These are phyloP conservation scores for Caenorhabditis sp. DNA, from an alignment of 2,888 invertebrate species.

Conservation along the genomic window DNA sequence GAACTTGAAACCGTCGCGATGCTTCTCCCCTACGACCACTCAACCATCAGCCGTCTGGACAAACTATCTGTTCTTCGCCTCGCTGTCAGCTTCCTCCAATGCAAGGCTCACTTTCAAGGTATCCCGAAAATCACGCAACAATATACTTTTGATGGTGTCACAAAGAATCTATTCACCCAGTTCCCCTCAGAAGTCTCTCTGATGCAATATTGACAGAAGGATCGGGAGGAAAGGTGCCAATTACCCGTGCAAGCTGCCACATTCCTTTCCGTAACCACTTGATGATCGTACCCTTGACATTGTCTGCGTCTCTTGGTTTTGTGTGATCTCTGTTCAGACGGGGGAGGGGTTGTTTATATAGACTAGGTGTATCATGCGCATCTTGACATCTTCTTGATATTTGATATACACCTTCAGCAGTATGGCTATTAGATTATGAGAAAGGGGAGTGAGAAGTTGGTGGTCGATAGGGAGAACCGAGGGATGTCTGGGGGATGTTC, in stretches of 20 bases:
- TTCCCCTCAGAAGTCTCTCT: conserved; percentile 27
- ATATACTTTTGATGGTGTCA: conserved; percentile 24
- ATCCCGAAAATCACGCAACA: neutral
- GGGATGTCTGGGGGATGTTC: too few species aligned
- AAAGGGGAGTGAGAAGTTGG: conserved; percentile 1
- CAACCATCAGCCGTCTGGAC: conserved; percentile 92
- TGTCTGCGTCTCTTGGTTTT: conserved; percentile 35
- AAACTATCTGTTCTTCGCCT: conserved; percentile 97
- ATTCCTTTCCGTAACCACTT: conserved; percentile 44
- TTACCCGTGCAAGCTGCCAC: conserved; percentile 51
- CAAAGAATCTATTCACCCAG: conserved; percentile 21
- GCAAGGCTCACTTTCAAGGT: conserved; percentile 99
- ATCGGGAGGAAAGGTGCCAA: conserved; percentile 40
- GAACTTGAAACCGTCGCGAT: conserved; percentile 95
- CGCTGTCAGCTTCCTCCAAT: conserved; percentile 97
- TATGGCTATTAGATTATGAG: conserved; percentile 42
- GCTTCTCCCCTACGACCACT: conserved; percentile 84
- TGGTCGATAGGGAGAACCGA: too few species aligned
- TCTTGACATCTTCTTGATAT: conserved; percentile 61
- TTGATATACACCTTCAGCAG: conserved; percentile 37
- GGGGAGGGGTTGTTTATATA: conserved; percentile 35
- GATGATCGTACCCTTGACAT: conserved; percentile 55
- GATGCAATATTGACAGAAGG: conserved; percentile 44
- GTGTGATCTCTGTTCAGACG: conserved; percentile 2
- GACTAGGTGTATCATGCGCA: conserved; percentile 38